phyloP scores from a whole-genome alignment of 2,113 vertebrate species.

The Sinocyclocheilus anophthalmus region DNA sequence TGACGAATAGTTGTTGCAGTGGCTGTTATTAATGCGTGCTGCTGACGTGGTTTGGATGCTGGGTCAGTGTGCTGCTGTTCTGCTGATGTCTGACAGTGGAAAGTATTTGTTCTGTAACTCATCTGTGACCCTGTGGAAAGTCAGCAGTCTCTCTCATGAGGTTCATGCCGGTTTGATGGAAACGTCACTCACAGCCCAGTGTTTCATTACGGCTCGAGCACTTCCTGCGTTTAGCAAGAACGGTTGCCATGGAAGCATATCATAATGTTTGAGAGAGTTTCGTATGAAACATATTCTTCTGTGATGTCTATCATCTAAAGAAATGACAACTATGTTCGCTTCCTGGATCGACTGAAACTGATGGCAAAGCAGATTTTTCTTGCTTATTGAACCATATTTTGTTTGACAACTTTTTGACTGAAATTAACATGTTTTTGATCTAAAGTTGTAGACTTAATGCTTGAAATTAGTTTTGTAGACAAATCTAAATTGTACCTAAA shows the following conservation, averaged over 20 bases:
- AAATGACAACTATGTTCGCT: background rate
- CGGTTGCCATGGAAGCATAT: background rate
- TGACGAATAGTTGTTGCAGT: background rate
- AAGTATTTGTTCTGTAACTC: conserved; percentile 50
- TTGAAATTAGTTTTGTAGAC: too few relatives aligned
- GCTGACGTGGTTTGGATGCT: background rate
- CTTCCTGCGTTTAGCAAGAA: background rate
- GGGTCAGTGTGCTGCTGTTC: conserved; percentile 10
- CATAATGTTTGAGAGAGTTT: background rate
- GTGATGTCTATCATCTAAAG: background rate
- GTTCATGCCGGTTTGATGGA: conserved; percentile 6
- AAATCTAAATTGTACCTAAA: too few relatives aligned
- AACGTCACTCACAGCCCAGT: background rate
- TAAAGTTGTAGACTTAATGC: too few relatives aligned
- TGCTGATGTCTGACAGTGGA: conserved; percentile 45
- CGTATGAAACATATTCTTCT: background rate
- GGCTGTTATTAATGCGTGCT: background rate
- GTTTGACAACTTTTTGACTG: background rate
- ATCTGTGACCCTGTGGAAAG: conserved; percentile 36
- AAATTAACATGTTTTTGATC: background rate
- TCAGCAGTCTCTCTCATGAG: conserved; percentile 23
- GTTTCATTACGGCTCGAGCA: background rate
- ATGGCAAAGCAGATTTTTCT: background rate
- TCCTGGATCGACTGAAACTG: background rate
- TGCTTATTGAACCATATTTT: background rate